phyloP scores from a whole-genome alignment of 2,113 vertebrate genomes.

The Sinosuthora webbiana region DNA sequence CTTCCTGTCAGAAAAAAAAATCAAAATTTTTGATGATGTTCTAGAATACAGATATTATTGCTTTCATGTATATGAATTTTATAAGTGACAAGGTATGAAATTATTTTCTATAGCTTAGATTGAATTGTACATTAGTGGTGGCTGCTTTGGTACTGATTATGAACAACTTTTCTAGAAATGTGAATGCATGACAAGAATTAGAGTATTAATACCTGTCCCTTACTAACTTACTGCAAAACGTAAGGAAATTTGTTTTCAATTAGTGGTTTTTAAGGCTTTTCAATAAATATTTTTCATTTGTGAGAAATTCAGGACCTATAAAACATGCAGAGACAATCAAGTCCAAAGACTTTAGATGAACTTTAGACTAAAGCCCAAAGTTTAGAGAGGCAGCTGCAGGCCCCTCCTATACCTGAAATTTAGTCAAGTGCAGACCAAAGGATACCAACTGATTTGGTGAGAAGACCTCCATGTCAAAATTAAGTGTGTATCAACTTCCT shows the following conservation, averaged over 20 bases:
- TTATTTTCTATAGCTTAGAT: background rate
- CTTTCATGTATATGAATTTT: background rate
- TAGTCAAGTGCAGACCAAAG: background rate
- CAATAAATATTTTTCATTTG: background rate
- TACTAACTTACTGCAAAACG: background rate
- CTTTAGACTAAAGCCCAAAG: background rate
- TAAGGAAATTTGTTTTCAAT: background rate
- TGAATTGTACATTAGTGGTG: background rate
- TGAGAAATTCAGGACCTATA: background rate
- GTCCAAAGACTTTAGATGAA: background rate
- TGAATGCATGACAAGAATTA: background rate
- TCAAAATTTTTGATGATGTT: background rate
- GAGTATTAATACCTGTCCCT: background rate
- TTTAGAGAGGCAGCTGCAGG: background rate
- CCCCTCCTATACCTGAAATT: fast-evolving
- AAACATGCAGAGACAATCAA: background rate
- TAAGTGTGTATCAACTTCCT: background rate
- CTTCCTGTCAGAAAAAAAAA: background rate
- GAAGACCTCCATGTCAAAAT: background rate
- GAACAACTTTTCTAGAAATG: background rate
- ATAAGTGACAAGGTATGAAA: background rate
- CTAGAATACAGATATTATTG: background rate
- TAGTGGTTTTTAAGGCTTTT: background rate
- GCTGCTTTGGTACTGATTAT: background rate
- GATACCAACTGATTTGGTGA: background rate